phyloP scores from a whole-genome alignment of 2,888 invertebrate genomes.

The Brachypalpus laphriformis region DNA sequence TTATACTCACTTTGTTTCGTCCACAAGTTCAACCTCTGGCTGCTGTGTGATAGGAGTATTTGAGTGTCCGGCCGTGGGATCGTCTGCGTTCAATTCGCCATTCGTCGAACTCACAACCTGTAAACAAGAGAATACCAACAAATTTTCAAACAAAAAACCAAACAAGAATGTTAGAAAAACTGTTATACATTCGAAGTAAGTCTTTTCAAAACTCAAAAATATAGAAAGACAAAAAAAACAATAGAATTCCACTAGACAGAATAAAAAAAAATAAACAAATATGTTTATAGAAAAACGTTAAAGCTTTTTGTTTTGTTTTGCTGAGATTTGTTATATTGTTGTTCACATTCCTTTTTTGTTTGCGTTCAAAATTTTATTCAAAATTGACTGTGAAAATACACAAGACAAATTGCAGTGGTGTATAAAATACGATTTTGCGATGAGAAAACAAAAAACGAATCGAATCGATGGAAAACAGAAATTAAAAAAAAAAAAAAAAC shows the following conservation, averaged over 20 bases:
- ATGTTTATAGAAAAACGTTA: constrained; percentile 45
- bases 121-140: constrained; percentile 68
- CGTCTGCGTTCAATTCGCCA: constrained; percentile 96
- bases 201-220: neutral
- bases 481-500: constrained; percentile 15
- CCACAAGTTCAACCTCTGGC: constrained; percentile 96
- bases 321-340: constrained; percentile 38
- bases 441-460: constrained; percentile 15
- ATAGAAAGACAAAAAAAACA: constrained; percentile 36
- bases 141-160: constrained; percentile 58
- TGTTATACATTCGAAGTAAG: neutral
- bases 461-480: constrained; percentile 31
- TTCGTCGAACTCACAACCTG: constrained; percentile 99
- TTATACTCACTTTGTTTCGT: constrained; percentile 96
- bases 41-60: constrained; percentile 98
- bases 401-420: constrained; percentile 59
- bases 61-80: constrained; percentile 97
- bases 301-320: constrained; percentile 56
- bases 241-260: constrained; percentile 54
- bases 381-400: constrained; percentile 29
- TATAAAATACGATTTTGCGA: constrained; percentile 13
- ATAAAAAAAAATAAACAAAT: constrained; percentile 18
- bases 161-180: neutral
- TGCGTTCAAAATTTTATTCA: neutral
- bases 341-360: constrained; percentile 24